Evolutionary conservation across 2,113 vertebrate genomes (phyloP).

Genomic region (Sakesphorus luctuosus): DNA sequence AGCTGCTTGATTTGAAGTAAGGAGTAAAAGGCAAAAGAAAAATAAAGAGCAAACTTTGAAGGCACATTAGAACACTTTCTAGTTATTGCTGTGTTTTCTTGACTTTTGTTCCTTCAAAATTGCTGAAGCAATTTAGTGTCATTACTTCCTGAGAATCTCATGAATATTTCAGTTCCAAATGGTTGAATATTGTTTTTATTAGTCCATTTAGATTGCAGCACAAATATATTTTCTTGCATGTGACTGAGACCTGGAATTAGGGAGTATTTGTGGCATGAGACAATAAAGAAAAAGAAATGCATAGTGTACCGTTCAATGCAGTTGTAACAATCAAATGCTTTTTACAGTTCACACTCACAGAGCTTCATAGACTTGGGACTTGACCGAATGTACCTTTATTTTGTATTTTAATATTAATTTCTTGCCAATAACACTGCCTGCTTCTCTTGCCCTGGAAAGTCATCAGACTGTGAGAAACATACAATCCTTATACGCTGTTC

Average conservation of each 20-base stretch:
- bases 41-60: constrained; percentile 53
- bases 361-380: constrained; percentile 2
- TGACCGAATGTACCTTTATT: neutral
- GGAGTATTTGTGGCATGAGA: constrained; percentile 51
- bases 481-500: neutral
- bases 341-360: constrained; percentile 26
- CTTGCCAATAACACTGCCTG: neutral
- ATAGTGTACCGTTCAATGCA: constrained; percentile 19
- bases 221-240: constrained; percentile 65
- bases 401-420: constrained; percentile 33
- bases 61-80: constrained; percentile 49
- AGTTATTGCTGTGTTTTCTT: constrained; percentile 62
- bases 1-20: constrained; percentile 49
- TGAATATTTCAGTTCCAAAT: constrained; percentile 80
- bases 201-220: constrained; percentile 67
- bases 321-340: constrained; percentile 39
- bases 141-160: constrained; percentile 74
- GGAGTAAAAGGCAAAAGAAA: constrained; percentile 5
- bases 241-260: constrained; percentile 51
- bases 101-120: constrained; percentile 69
- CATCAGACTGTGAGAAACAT: neutral
- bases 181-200: constrained; percentile 72
- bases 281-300: constrained; percentile 59
- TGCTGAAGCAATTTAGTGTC: constrained; percentile 71
- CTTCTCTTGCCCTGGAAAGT: neutral